Percentiles rank a stretch among this genome's conserved stretches.
Evolutionary conservation across 2,888 invertebrate species (phyloP).

Genomic region (Cantharis rufa): DNA sequence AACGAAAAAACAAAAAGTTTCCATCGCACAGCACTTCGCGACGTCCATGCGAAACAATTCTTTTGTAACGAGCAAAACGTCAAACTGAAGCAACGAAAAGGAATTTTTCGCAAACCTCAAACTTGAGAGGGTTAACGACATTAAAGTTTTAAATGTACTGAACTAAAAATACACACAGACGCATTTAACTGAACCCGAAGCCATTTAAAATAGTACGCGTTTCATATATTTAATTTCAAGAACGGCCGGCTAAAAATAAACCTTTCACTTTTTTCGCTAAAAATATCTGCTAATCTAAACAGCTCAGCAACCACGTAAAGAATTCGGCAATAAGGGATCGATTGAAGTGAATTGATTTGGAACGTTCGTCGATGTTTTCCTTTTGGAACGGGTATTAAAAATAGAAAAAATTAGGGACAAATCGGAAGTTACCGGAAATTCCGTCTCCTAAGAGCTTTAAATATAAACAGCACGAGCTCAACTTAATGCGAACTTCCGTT

Average conservation of each 20-base stretch:
- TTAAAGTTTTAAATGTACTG: constrained; percentile 37
- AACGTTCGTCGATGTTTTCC: not conserved
- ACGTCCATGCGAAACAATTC: not conserved
- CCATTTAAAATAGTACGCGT: constrained; percentile 7
- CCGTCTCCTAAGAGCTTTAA: not conserved
- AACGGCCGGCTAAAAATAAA: not conserved
- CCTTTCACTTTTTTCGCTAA: not conserved
- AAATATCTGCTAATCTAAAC: not conserved
- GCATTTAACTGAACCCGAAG: constrained; percentile 18
- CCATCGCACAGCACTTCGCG: not conserved
- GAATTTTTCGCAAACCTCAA: constrained; percentile 19
- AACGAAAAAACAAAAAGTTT: not conserved
- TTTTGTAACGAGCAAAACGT: not conserved
- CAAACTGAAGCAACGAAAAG: not conserved
- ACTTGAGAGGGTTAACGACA: constrained; percentile 36
- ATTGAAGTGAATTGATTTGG: not conserved
- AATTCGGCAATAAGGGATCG: not conserved
- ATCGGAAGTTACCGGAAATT: not conserved
- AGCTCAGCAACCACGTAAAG: not conserved
- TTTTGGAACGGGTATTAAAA: not conserved
- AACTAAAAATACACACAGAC: constrained; percentile 34
- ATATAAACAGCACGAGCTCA: not conserved
- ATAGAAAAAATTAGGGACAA: not conserved
- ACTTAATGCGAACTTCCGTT: not conserved
- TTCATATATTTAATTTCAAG: not conserved